phyloP scores from a whole-genome alignment of 2,113 vertebrate genomes.

The Desmodus rotundus region DNA sequence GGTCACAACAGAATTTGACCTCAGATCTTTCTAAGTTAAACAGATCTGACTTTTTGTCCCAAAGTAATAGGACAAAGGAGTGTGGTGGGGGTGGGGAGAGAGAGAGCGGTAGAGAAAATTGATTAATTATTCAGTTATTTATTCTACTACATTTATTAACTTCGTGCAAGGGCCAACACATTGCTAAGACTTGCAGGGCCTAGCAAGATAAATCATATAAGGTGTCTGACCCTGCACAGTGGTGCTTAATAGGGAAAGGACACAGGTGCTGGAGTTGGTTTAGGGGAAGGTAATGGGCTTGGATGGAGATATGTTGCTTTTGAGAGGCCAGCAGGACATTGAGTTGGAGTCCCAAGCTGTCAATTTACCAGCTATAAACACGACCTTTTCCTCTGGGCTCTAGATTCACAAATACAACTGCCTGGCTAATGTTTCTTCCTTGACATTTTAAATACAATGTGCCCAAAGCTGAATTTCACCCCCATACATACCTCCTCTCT shows the following conservation, averaged over 20 bases:
- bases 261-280: not conserved
- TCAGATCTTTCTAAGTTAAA: constrained; percentile 43
- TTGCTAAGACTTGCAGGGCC: not conserved
- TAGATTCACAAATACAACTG: not conserved
- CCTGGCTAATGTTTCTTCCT: not conserved
- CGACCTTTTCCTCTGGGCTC: not conserved
- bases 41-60: constrained; percentile 38
- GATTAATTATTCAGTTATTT: not conserved
- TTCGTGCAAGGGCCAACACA: not conserved
- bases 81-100: not conserved
- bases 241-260: not conserved
- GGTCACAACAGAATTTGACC: constrained; percentile 62
- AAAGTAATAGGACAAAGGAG: not conserved
- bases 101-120: not conserved
- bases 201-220: not conserved
- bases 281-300: not conserved
- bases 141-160: not conserved
- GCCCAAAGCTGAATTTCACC: not conserved
- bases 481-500: rapidly evolving
- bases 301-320: not conserved
- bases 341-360: not conserved
- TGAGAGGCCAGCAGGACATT: not conserved
- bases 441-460: not conserved
- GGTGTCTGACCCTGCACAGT: not conserved
- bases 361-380: not conserved